Conservation (phyloP, 37 sponge, comb jelly and placozoan species). For the Halisarca cf. caerulea region DNA sequence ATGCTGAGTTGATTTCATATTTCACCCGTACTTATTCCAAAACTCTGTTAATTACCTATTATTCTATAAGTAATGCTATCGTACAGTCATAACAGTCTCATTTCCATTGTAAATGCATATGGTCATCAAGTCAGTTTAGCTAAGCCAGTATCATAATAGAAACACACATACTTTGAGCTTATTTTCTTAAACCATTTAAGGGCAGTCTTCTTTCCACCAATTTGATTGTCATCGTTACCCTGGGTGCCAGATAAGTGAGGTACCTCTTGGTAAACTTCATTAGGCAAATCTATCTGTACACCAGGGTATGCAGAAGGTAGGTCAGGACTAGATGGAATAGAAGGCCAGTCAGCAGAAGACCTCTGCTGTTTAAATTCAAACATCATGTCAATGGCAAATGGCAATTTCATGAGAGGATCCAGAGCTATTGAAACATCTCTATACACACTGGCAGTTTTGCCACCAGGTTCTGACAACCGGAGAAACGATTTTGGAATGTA, state of each 20-base stretch:
- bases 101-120: too few relatives aligned
- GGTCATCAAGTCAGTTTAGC: too few relatives aligned
- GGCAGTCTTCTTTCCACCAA: too few relatives aligned
- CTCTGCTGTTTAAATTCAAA: slow-evolving; percentile 53
- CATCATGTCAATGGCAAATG: slow-evolving; percentile 68
- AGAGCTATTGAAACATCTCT: slow-evolving; percentile 54
- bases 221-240: too few relatives aligned
- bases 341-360: background rate
- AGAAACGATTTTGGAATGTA: slow-evolving; percentile 61
- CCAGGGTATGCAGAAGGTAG: background rate
- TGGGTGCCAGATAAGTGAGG: background rate
- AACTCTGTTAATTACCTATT: too few relatives aligned
- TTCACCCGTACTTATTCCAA: too few relatives aligned
- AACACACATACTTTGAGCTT: too few relatives aligned
- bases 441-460: slow-evolving; percentile 37
- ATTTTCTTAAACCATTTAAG: too few relatives aligned
- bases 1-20: too few relatives aligned
- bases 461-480: slow-evolving; percentile 9
- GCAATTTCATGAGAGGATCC: slow-evolving; percentile 73
- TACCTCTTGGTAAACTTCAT: background rate
- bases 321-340: background rate
- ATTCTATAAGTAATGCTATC: too few relatives aligned
- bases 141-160: too few relatives aligned
- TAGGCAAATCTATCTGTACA: background rate
- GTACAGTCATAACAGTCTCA: too few relatives aligned